Conservation (phyloP, 2,888 invertebrate genomes). For the Diloba caeruleocephala region DNA sequence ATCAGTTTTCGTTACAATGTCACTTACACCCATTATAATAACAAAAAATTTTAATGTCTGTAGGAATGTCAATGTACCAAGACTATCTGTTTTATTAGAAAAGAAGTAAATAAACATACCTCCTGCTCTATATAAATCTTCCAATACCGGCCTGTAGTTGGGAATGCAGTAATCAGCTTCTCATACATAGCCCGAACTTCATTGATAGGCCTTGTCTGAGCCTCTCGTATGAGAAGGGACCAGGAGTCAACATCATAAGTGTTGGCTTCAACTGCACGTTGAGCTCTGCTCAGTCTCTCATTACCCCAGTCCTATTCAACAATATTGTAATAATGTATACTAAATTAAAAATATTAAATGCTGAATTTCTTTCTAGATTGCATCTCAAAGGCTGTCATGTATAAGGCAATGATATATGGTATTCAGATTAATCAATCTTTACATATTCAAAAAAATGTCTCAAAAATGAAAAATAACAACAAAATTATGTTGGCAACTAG, state of each 20-base stretch:
- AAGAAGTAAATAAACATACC: constrained; percentile 82
- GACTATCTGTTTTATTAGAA: too few relatives aligned
- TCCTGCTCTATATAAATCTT: constrained; percentile 99
- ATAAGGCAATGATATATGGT: too few relatives aligned
- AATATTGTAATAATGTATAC: background rate
- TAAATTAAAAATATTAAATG: background rate
- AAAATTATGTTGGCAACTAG: too few relatives aligned
- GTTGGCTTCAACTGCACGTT: constrained; percentile 95
- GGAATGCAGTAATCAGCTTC: constrained; percentile 97
- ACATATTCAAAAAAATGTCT: too few relatives aligned
- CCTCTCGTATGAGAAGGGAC: constrained; percentile 98
- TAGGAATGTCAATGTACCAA: too few relatives aligned
- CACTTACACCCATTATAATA: too few relatives aligned
- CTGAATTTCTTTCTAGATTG: background rate
- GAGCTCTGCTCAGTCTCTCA: constrained; percentile 94
- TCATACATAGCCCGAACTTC: constrained; percentile 98
- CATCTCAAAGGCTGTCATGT: too few relatives aligned
- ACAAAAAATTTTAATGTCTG: too few relatives aligned
- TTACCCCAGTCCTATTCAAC: constrained; percentile 94
- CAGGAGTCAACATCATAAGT: constrained; percentile 99
- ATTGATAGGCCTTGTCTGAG: constrained; percentile 95
- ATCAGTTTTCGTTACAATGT: too few relatives aligned
- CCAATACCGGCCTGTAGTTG: constrained; percentile 99
- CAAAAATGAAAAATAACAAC: too few relatives aligned
- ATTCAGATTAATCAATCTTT: too few relatives aligned